phyloP scores from a whole-genome alignment of 2,797 vertebrate genomes.

The Psittacula derbiana region DNA sequence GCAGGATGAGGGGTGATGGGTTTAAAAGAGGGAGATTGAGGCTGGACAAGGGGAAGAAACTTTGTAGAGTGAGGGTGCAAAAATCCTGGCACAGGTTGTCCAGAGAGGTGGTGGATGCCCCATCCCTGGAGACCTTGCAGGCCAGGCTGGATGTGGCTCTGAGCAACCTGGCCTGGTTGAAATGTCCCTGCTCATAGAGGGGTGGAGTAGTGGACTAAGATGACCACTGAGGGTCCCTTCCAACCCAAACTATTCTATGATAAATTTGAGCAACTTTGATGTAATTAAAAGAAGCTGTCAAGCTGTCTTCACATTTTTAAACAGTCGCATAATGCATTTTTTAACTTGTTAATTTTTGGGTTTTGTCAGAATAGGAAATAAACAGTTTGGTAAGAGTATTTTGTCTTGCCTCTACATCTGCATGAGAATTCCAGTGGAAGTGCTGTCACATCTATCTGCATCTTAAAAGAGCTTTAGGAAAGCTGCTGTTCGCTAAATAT shows the following conservation, averaged over 20 bases:
- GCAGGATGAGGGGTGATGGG: too few species aligned
- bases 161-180: neutral
- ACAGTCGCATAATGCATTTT: rapidly evolving
- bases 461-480: neutral
- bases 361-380: neutral
- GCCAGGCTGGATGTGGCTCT: neutral
- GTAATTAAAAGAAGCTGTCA: neutral
- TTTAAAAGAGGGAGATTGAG: too few species aligned
- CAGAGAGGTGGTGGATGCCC: too few species aligned
- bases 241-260: neutral
- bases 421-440: neutral
- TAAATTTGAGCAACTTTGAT: neutral
- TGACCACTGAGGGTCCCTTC: neutral
- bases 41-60: too few species aligned
- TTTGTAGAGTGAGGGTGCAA: too few species aligned
- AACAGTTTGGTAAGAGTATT: neutral
- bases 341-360: neutral
- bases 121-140: too few species aligned
- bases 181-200: neutral
- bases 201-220: neutral
- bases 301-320: rapidly evolving
- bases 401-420: rapidly evolving
- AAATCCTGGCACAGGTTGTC: too few species aligned
- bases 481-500: rapidly evolving
- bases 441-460: neutral